Evolutionary conservation across 2,888 invertebrate genomes (phyloP), one percentile per base, ranked within the genome.

Genomic region (Meteorus colon): DNA sequence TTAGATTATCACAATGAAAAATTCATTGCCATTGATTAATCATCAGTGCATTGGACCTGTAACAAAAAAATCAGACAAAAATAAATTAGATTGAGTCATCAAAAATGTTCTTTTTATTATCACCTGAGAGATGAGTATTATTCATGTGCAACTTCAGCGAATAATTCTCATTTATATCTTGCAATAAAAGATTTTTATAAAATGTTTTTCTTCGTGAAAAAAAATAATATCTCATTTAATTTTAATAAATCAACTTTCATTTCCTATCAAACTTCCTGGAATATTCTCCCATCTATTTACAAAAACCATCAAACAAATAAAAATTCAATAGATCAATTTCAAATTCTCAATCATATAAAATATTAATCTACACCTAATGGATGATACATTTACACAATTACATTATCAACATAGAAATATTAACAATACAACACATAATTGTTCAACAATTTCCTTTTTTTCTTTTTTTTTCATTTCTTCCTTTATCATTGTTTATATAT

Each of bases 21-120:
- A 19, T n/a, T 31, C 69, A 16, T 4, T 6, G n/a, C 69, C 19
- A 69, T 69, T 51, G 55, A 69, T 69, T 69, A 27, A 69, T 69
- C 55, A 55, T 51, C 14, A 41, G 24, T 71, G 41, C 60, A 59
- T 60, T 31, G 41, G 27, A 71, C 60, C 70, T 71, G 70, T 41
- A 37, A 34, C 51, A 59, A 60, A 16, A 19, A 55, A 55, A 48
- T 1, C 4, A 55, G 1, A 10, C 19, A 19, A 55, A 19, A 16
- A 48, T 48, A n/a, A 48, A 48, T 45, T 55, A 27, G 34, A 55
- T 69, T 69, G 69, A 69, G 69, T 69, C 69, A 69, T 69, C 41
- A 29, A 5, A 8, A 4, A 0, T 51, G 16, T 31, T 51, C 3
- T 51, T 8, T 24, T 24, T 24, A 24, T 24, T 24, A 19, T 51